Percentiles rank a stretch among this genome's conserved stretches.
Conservation (phyloP, 2,113 vertebrate species). For the Odontesthes bonariensis region DNA sequence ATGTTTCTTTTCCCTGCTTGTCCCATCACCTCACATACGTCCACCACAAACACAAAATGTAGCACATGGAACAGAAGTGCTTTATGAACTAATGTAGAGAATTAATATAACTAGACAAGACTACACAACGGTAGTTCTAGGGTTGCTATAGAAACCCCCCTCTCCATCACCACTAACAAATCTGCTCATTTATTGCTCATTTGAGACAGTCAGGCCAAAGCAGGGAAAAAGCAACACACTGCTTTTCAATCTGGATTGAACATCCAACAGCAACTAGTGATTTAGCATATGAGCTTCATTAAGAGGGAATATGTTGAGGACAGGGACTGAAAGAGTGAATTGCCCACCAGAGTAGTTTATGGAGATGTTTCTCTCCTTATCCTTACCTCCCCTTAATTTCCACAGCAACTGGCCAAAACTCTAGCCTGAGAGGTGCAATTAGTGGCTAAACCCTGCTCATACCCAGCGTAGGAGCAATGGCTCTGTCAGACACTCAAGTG, state of each 20-base stretch:
- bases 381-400: constrained; percentile 31
- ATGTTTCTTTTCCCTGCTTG: neutral
- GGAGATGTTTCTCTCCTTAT: neutral
- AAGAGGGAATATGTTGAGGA: neutral
- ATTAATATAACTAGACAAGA: constrained; percentile 38
- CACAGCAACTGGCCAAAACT: constrained; percentile 33
- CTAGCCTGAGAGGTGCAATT: constrained; percentile 35
- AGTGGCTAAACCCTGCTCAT: constrained; percentile 10
- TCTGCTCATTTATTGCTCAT: constrained; percentile 40
- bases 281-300: constrained; percentile 1
- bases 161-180: constrained; percentile 60
- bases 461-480: constrained; percentile 4
- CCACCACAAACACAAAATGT: constrained; percentile 12
- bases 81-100: constrained; percentile 33
- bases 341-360: constrained; percentile 17
- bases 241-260: neutral
- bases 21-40: neutral
- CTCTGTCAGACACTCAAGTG: constrained; percentile 36
- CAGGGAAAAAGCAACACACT: constrained; percentile 10
- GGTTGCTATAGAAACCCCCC: constrained; percentile 71
- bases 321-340: neutral
- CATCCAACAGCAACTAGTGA: neutral
- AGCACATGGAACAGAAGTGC: constrained; percentile 1
- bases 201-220: constrained; percentile 24
- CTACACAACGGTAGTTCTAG: constrained; percentile 13